These are phyloP conservation scores for Bugulina stolonifera DNA, from an alignment of 2,888 invertebrate species.

Conservation along the genomic window DNA sequence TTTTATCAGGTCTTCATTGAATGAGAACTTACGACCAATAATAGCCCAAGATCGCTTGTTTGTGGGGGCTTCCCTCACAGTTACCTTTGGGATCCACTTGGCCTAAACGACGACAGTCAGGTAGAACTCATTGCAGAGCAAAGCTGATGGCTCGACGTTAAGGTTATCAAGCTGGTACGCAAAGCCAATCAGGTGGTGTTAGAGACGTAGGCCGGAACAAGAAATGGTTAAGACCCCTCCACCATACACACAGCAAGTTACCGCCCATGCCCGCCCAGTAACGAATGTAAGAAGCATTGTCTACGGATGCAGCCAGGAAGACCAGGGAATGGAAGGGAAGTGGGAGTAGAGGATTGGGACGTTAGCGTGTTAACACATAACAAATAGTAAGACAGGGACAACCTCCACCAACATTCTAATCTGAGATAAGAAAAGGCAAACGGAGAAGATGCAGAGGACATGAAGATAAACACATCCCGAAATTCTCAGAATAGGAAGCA, in stretches of 20 bases:
- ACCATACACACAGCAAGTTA: not conserved
- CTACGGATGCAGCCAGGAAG: too few relatives aligned
- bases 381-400: too few relatives aligned
- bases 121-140: too few relatives aligned
- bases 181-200: too few relatives aligned
- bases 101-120: conserved; percentile 9
- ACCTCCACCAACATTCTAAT: too few relatives aligned
- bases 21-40: conserved; percentile 23
- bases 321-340: too few relatives aligned
- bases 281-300: too few relatives aligned
- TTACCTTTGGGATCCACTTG: conserved; percentile 20
- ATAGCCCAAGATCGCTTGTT: conserved; percentile 16
- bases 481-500: too few relatives aligned
- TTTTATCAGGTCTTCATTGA: conserved; percentile 21
- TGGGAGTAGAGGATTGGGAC: not conserved
- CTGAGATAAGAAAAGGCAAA: not conserved
- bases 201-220: too few relatives aligned
- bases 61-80: conserved; percentile 3
- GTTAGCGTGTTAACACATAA: too few relatives aligned
- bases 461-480: not conserved
- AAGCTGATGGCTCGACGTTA: too few relatives aligned
- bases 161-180: too few relatives aligned
- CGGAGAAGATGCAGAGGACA: not conserved
- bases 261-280: not conserved
- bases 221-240: not conserved